Evolutionary conservation across 1,140 invertebrate species (phyloP).

Genomic region (Drosophila suzukii): DNA sequence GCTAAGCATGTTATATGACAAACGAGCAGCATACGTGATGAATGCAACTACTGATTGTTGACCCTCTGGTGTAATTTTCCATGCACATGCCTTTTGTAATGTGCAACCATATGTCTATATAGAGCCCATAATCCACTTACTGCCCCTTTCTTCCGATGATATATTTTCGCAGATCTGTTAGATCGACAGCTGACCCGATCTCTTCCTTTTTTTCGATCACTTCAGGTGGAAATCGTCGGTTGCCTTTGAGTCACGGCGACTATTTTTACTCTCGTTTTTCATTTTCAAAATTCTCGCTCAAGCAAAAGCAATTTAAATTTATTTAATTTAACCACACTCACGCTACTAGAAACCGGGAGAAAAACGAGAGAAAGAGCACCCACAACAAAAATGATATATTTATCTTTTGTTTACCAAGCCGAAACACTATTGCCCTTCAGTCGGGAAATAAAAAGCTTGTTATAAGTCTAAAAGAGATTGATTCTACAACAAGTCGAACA

Average conservation of each 20-base stretch:
- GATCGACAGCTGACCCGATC: conserved; percentile 45
- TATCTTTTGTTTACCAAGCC: conserved; percentile 24
- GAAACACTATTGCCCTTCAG: conserved; percentile 23
- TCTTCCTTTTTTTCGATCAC: conserved; percentile 24
- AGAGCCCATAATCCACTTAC: background rate
- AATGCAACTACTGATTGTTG: conserved; percentile 20
- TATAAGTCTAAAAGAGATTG: background rate
- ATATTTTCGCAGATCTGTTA: conserved; percentile 42
- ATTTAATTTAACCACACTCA: conserved; percentile 58
- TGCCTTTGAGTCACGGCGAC: conserved; percentile 68
- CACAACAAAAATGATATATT: conserved; percentile 37
- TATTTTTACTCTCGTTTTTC: conserved; percentile 80
- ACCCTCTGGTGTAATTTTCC: conserved; percentile 55
- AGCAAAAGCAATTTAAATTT: conserved; percentile 56
- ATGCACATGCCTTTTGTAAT: conserved; percentile 36
- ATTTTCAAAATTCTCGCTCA: conserved; percentile 58
- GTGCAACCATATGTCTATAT: conserved; percentile 4
- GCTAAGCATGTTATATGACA: conserved; percentile 36
- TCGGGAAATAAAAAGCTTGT: conserved; percentile 1
- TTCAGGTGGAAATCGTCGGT: conserved; percentile 52
- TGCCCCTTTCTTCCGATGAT: conserved; percentile 3
- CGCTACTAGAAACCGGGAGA: background rate
- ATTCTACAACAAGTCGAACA: background rate
- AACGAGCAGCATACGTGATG: conserved; percentile 24
- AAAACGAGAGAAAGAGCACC: conserved; percentile 13